Evolutionary conservation across 2,888 invertebrate species (phyloP).

Genomic region (Thymelicus sylvestris): DNA sequence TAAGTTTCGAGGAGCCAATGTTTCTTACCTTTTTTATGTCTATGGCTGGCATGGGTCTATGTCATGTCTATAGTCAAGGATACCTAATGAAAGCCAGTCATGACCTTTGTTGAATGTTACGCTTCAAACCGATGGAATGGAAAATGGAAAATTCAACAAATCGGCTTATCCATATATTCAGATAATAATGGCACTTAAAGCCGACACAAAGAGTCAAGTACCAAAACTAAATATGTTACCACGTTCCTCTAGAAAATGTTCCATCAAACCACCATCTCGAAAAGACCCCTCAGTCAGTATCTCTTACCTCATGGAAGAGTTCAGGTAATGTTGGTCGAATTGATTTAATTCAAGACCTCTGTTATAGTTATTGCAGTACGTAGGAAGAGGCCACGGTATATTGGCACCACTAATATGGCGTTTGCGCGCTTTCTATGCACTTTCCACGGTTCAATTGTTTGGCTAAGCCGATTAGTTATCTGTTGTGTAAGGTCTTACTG

Average conservation of each 20-base stretch:
- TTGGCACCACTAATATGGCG: conserved; percentile 46
- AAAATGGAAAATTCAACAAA: neutral
- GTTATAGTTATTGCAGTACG: neutral
- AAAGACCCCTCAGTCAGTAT: neutral
- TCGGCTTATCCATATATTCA: too few relatives aligned
- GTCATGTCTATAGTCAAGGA: too few relatives aligned
- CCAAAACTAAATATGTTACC: conserved; percentile 2
- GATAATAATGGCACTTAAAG: too few relatives aligned
- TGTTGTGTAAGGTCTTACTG: conserved; percentile 34
- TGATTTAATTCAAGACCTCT: conserved; percentile 11
- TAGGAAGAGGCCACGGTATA: conserved; percentile 42
- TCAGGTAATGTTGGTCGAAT: neutral
- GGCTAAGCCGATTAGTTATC: conserved; percentile 42
- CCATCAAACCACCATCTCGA: neutral
- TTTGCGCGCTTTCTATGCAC: conserved; percentile 73
- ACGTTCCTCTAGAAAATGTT: conserved; percentile 25
- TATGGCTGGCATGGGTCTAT: too few relatives aligned
- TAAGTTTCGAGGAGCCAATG: too few relatives aligned
- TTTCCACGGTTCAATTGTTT: conserved; percentile 80
- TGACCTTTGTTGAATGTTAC: neutral
- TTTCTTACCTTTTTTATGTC: too few relatives aligned
- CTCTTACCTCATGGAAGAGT: neutral
- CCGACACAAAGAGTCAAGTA: neutral
- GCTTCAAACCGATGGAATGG: neutral
- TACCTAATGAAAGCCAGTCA: too few relatives aligned